Evolutionary conservation across 1,140 invertebrate genomes (phyloP), one percentile per base, ranked within the genome.

Genomic region (Tetraneura akinire): DNA sequence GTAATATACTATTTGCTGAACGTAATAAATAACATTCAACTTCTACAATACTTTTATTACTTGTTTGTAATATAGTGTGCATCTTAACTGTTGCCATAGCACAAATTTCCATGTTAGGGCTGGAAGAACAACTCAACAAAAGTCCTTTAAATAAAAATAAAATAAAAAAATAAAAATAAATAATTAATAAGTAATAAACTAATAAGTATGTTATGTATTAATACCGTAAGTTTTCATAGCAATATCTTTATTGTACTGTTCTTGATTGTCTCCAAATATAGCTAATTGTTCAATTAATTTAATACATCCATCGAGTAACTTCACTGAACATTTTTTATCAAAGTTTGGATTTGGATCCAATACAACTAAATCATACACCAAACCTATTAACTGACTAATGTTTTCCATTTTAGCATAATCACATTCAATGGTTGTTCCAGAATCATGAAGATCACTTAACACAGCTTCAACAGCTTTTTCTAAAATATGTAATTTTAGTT

Each of bases 381-480:
- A 86, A 71, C 88, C 86, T 81, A 91, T 84, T 16, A 91, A 85
- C 55, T 90, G 86, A 13, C 88, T 86, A 51, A 89, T 88, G 83
- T 90, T 91, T 84, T 89, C 88, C 85, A 85, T 42, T 83, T 83
- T 57, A 29, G 60, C 21, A 81, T 42, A 8, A 51, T 71, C 80
- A 80, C 70, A 70, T 29, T 82, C 80, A 9, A 80, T 42, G 23
- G 84, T 83, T 81, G 86, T 84, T 23, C 86, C 87, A 76, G 86
- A 83, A 60, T 90, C 88, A 68, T 87, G 87, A 9, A 90, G 85
- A 82, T 91, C 90, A 49, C 86, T 85, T 3, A 89, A 84, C 53
- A 88, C 88, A 0, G 88, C 88, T 82, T 90, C 88, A 6, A 91
- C 85, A 26, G 88, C 87, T 86, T 90, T 88, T 84, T 91, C 90